Base-by-base conservation (phyloP, 2,888 invertebrate genomes). In the Reticulitermes lucifugus region DNA sequence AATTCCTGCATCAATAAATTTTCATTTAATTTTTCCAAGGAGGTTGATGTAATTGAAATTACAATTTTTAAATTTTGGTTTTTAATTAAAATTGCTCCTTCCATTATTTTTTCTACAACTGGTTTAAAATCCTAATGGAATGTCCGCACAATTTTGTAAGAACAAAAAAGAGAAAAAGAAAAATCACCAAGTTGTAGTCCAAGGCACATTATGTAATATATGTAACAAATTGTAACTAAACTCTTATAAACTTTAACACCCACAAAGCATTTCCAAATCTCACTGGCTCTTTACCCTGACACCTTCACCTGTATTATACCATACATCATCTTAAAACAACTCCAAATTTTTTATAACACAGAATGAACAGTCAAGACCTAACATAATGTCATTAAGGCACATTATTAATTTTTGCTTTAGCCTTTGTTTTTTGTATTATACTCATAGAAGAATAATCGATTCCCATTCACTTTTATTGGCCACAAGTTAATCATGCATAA, bases 201-300 rank as follows among this genome's bases (percentile, higher is more conserved):
- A 86, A 86, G 86, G 86, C 86, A 86, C 86, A 86, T 86, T 85
- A 85, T 86, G 84, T 79, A 85, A 83, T 83, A 84, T 85, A 84
- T 85, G 41, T 83, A 85, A 86, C 85, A 84, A 85, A 86, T 84
- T 41, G 59, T 83, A 85, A 86, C 85, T 85, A 85, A 86, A 86
- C 85, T 84, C 85, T 85, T 75, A 83, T 65, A 83, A 86, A 85
- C 86, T 86, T 86, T 83, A 86, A 86, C 86, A 85, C 25, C 60
- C 85, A 83, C 84, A 84, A 75, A 77, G n/a, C 46, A 43, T 77
- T 77, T 77, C 73, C 35, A 73, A 73, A 73, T 35, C 29, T 73
- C 35, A 35, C 9, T 41, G 73, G 41, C 35, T 73, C 14, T 41
- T 73, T 73, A 29, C 73, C 41, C 41, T 21, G 18, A 29, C 73